Conservation (phyloP, 2,797 vertebrate genomes). For the Pagetopsis macropterus region DNA sequence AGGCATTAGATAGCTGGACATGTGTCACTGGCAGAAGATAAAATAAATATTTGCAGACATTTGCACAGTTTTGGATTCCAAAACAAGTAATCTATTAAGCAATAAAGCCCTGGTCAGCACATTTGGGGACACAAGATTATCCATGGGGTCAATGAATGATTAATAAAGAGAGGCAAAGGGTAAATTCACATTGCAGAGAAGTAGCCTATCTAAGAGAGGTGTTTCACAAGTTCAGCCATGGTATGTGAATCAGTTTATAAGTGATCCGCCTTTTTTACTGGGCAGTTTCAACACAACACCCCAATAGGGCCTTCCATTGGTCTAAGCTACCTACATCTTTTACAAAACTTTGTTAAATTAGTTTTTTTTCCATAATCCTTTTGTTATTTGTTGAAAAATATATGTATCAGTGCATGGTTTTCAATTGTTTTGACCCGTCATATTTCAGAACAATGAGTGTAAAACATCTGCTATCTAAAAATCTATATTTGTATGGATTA, state of each 20-base stretch:
- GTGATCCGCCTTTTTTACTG: too few relatives aligned
- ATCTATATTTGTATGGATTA: background rate
- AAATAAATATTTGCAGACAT: background rate
- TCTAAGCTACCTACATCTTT: too few relatives aligned
- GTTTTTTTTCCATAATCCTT: background rate
- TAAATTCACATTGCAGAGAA: too few relatives aligned
- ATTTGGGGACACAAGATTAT: background rate
- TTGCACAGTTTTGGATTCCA: background rate
- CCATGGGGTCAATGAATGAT: conserved; percentile 8
- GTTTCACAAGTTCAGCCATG: too few relatives aligned
- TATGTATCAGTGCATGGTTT: too few relatives aligned
- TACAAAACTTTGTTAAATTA: background rate
- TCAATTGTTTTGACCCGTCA: too few relatives aligned
- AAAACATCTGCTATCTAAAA: background rate
- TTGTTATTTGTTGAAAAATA: too few relatives aligned
- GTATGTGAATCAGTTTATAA: too few relatives aligned
- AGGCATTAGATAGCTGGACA: background rate
- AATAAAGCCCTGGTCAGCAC: background rate
- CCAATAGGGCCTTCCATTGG: too few relatives aligned
- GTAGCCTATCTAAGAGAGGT: too few relatives aligned
- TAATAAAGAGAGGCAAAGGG: background rate
- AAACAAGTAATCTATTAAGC: background rate
- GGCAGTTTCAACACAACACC: too few relatives aligned
- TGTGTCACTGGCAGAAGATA: background rate
- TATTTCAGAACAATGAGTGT: background rate